Conservation (phyloP, 1,140 invertebrate genomes). For the Mercenaria mercenaria region DNA sequence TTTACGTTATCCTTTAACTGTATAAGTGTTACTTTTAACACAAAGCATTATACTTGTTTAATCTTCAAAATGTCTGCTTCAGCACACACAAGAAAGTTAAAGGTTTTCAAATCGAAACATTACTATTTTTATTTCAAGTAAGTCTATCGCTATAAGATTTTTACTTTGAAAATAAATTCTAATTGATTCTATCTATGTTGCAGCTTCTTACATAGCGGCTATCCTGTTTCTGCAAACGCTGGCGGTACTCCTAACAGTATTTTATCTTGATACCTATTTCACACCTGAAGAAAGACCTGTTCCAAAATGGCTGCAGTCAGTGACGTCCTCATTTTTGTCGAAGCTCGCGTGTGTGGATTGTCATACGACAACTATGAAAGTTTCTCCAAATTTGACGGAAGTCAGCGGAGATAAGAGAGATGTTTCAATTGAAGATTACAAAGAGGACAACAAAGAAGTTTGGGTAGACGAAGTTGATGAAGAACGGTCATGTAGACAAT, state of each 20-base stretch:
- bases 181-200: too few relatives aligned
- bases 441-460: background rate
- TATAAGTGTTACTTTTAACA: too few relatives aligned
- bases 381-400: background rate
- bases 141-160: too few relatives aligned
- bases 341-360: background rate
- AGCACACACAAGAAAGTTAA: too few relatives aligned
- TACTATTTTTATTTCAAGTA: too few relatives aligned
- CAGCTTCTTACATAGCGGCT: background rate
- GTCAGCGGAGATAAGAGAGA: background rate
- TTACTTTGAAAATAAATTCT: too few relatives aligned
- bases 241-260: background rate
- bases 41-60: too few relatives aligned
- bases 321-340: background rate
- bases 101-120: too few relatives aligned
- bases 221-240: conserved; percentile 5
- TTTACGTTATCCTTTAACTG: too few relatives aligned
- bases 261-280: conserved; percentile 24
- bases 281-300: background rate
- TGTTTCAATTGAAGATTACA: background rate
- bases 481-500: background rate
- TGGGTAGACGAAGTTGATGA: background rate
- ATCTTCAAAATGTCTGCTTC: too few relatives aligned
- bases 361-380: background rate
- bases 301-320: background rate